Percentiles rank a stretch among this genome's conserved stretches.
These are phyloP conservation scores for Temnothorax ravouxi DNA, from an alignment of 2,888 invertebrate genomes.

Conservation along the genomic window DNA sequence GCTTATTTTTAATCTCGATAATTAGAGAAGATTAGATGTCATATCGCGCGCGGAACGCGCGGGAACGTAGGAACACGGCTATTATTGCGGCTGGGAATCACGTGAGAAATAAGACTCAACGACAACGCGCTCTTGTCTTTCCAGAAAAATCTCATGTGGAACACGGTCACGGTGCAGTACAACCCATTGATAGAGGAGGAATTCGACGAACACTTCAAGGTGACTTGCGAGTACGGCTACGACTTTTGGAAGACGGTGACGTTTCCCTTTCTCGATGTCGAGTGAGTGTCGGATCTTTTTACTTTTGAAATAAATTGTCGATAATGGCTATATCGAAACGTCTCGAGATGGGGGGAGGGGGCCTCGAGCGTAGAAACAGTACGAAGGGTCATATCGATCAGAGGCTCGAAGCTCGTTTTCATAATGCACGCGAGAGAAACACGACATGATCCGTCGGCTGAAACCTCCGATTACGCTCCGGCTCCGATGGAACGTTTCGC, in stretches of 20 bases:
- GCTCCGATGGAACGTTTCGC: constrained; percentile 49
- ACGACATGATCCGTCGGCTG: constrained; percentile 33
- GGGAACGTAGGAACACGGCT: constrained; percentile 20
- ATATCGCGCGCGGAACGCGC: constrained; percentile 16
- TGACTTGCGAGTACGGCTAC: constrained; percentile 98
- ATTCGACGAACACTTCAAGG: constrained; percentile 97
- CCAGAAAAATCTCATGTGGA: constrained; percentile 98
- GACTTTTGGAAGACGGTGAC: constrained; percentile 99
- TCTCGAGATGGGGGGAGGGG: too few species aligned
- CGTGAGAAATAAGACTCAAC: constrained; percentile 26
- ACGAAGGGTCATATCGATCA: constrained; percentile 23
- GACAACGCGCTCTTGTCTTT: constrained; percentile 49
- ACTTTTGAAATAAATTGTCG: neutral
- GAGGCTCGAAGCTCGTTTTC: neutral
- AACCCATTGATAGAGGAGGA: constrained; percentile 97
- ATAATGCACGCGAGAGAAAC: constrained; percentile 10
- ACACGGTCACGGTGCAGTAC: constrained; percentile 97
- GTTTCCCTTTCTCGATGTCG: constrained; percentile 97
- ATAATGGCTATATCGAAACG: neutral
- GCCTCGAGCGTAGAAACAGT: neutral
- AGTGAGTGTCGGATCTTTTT: constrained; percentile 90
- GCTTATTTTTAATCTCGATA: constrained; percentile 30
- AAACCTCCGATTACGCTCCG: constrained; percentile 38
- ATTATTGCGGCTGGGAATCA: neutral
- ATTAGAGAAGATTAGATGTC: constrained; percentile 47